These are phyloP conservation scores for Drosophila pallidifrons DNA, from an alignment of 1,140 invertebrate species.

Conservation along the genomic window DNA sequence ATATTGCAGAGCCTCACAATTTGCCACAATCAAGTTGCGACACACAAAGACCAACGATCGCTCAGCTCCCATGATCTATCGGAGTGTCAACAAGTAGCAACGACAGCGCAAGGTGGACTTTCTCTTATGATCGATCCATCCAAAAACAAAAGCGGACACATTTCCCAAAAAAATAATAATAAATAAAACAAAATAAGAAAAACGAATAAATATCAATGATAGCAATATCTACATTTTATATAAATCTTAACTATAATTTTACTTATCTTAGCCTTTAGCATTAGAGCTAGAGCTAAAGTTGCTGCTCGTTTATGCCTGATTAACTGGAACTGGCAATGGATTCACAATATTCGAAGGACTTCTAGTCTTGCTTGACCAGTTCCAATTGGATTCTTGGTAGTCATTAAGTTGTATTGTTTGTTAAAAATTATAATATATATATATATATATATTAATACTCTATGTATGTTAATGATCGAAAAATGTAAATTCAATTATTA, in stretches of 20 bases:
- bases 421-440: conserved; percentile 62
- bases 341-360: conserved; percentile 8
- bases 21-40: conserved; percentile 93
- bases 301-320: conserved; percentile 8
- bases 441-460: conserved; percentile 50
- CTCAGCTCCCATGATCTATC: conserved; percentile 90
- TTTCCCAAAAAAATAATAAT: conserved; percentile 4
- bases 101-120: conserved; percentile 80
- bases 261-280: conserved; percentile 14
- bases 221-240: conserved; percentile 13
- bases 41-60: conserved; percentile 94
- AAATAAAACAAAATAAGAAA: not conserved
- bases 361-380: conserved; percentile 54
- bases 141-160: conserved; percentile 16
- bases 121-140: conserved; percentile 59
- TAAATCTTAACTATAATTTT: conserved; percentile 11
- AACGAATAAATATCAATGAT: not conserved
- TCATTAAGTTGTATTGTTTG: conserved; percentile 81
- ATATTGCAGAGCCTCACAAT: conserved; percentile 90
- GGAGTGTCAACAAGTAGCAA: conserved; percentile 83
- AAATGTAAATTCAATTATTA: conserved; percentile 61
- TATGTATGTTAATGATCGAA: conserved; percentile 68
- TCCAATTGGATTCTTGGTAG: conserved; percentile 71
- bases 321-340: conserved; percentile 14
- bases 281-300: conserved; percentile 10